Percentiles rank a stretch among this genome's conserved stretches.
Conservation (phyloP, 2,888 invertebrate species). For the Brassicogethes aeneus region DNA sequence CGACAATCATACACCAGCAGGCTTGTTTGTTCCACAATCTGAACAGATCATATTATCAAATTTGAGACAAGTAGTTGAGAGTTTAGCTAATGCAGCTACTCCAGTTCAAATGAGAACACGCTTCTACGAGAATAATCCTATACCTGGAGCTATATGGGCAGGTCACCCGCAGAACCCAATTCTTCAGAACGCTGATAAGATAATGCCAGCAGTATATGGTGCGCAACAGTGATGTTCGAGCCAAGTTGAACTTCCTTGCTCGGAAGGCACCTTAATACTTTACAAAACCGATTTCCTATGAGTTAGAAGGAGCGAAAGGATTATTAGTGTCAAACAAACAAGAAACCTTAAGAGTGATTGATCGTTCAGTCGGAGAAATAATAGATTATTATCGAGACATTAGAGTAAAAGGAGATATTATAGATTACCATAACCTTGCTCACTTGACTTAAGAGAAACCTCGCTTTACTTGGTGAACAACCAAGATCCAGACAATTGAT, state of each 20-base stretch:
- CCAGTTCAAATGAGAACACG: neutral
- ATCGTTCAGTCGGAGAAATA: too few relatives aligned
- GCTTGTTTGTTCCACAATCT: neutral
- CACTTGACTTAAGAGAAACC: too few relatives aligned
- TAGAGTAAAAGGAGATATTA: too few relatives aligned
- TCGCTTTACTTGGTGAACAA: too few relatives aligned
- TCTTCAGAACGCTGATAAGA: neutral
- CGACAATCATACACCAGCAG: neutral
- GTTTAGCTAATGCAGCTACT: neutral
- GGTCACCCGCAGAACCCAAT: neutral
- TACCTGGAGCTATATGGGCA: neutral
- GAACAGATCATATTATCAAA: neutral
- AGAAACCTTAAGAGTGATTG: neutral
- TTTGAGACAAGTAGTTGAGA: neutral
- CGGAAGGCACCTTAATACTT: neutral
- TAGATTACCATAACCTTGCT: too few relatives aligned
- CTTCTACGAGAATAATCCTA: neutral
- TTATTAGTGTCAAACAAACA: neutral
- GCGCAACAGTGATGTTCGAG: neutral
- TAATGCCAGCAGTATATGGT: neutral
- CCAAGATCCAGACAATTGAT: too few relatives aligned
- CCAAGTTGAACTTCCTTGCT: neutral
- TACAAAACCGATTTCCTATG: neutral
- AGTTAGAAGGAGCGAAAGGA: neutral
- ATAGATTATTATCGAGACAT: too few relatives aligned